Conservation (phyloP, 2,888 invertebrate genomes). For the Eristalis arbustorum region DNA sequence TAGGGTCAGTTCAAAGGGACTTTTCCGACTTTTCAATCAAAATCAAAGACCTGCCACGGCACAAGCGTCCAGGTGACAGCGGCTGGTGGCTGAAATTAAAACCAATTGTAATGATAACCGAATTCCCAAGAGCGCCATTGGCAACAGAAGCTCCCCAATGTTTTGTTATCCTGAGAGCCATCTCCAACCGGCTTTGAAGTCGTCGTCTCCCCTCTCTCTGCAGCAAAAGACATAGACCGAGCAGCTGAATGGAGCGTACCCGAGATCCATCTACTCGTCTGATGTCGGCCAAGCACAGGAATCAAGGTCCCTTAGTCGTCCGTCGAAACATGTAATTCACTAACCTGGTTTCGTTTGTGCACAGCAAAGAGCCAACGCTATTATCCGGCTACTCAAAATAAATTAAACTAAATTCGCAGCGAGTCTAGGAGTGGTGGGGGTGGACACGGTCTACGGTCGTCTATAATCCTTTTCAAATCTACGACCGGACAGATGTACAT, state of each 20-base stretch:
- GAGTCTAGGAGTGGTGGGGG: not conserved
- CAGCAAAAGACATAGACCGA: not conserved
- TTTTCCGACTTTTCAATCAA: not conserved
- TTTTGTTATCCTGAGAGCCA: not conserved
- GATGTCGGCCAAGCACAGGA: conserved; percentile 23
- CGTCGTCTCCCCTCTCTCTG: not conserved
- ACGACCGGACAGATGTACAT: not conserved
- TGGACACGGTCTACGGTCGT: not conserved
- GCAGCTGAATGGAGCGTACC: not conserved
- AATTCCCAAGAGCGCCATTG: not conserved
- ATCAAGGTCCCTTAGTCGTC: conserved; percentile 23
- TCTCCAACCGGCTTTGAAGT: not conserved
- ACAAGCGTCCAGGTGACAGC: not conserved
- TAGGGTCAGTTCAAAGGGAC: not conserved
- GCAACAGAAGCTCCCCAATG: not conserved
- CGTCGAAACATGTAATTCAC: conserved; percentile 44
- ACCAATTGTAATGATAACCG: not conserved
- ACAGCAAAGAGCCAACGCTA: not conserved
- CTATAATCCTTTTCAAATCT: conserved; percentile 32
- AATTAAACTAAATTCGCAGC: not conserved
- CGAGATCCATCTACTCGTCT: not conserved
- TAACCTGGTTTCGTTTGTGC: conserved; percentile 49
- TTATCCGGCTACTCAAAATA: conserved; percentile 9
- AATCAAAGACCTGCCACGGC: not conserved
- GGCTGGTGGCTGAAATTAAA: not conserved